Evolutionary conservation across 1,140 invertebrate species (phyloP).

Genomic region (Paramacrobiotus metropolitanus): DNA sequence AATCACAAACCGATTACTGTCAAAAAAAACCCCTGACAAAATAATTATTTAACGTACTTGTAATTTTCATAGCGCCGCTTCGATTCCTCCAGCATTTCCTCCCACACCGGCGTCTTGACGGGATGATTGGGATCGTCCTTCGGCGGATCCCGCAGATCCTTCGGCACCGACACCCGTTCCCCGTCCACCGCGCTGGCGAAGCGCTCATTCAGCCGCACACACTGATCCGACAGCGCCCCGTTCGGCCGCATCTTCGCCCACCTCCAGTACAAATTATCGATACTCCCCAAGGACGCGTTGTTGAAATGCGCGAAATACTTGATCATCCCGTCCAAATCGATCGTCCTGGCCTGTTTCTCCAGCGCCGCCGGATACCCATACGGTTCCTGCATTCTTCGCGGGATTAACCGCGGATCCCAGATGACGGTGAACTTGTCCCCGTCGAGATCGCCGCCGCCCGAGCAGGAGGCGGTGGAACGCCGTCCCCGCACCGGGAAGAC

Average conservation of each 20-base stretch:
- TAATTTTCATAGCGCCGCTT: no score
- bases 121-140: not conserved
- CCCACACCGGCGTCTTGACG: not conserved
- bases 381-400: not conserved
- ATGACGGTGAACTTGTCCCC: no score
- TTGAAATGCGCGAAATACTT: not conserved
- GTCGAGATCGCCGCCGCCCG: no score
- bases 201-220: not conserved
- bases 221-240: not conserved
- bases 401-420: not conserved
- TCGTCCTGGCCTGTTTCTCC: not conserved
- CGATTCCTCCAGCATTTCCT: no score
- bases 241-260: not conserved
- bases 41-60: no score
- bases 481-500: no score
- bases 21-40: no score
- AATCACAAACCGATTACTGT: no score
- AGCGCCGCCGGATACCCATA: not conserved
- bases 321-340: not conserved
- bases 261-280: not conserved
- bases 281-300: not conserved
- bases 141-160: not conserved
- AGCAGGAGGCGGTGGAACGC: no score
- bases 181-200: not conserved
- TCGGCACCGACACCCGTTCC: not conserved